Evolutionary conservation across 2,797 vertebrate genomes (phyloP).

Genomic region (Karalla daura): DNA sequence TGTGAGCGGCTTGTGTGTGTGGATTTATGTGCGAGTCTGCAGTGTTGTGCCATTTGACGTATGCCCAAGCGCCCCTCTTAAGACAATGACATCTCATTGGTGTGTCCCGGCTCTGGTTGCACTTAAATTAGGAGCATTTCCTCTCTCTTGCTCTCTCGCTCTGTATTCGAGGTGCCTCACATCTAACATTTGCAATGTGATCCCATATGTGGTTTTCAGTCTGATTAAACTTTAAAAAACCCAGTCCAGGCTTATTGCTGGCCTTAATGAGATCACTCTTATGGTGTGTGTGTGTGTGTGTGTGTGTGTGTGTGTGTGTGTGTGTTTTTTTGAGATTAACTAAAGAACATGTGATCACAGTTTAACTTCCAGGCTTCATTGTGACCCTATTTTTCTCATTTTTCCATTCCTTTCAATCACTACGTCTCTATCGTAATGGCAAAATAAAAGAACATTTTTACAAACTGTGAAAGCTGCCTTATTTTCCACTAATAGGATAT

Average conservation of each 20-base stretch:
- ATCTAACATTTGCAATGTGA: background rate
- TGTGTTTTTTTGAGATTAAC: no score
- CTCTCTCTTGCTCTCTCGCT: background rate
- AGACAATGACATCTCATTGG: conserved; percentile 24
- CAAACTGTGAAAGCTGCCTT: background rate
- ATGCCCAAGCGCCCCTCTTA: conserved; percentile 20
- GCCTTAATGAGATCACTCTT: conserved; percentile 13
- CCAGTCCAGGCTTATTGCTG: no score
- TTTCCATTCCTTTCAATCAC: conserved; percentile 22
- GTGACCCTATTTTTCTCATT: background rate
- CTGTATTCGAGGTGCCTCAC: conserved; percentile 39
- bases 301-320: no score
- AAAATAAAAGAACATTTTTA: conserved; percentile 13
- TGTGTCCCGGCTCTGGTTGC: conserved; percentile 9
- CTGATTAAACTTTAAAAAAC: no score
- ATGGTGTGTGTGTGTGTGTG: conserved; percentile 19
- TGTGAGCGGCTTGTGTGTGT: conserved; percentile 45
- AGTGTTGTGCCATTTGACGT: conserved; percentile 18
- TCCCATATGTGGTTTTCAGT: conserved; percentile 19
- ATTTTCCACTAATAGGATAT: conserved; percentile 25
- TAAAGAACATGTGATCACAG: background rate
- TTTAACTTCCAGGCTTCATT: background rate
- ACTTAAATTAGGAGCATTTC: conserved; percentile 18
- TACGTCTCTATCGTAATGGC: background rate
- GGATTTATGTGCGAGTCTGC: conserved; percentile 46